Base-by-base conservation (phyloP, 2,888 invertebrate species). In the Drosophila mimica region DNA sequence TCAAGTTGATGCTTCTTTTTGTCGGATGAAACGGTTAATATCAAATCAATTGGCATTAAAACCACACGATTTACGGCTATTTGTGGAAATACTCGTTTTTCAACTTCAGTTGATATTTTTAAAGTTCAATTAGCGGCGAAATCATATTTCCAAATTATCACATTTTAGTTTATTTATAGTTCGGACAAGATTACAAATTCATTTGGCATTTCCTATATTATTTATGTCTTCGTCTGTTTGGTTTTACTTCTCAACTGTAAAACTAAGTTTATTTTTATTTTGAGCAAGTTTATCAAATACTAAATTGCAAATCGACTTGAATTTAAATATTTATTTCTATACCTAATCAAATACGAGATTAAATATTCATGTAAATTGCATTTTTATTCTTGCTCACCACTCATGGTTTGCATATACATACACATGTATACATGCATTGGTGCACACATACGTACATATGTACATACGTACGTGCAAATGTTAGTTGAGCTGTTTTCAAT, bases 401-500 rank as follows among this genome's bases (percentile, higher is more conserved):
- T 53, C 51, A 43, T 36, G 62, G 53, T 51, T 48, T 67, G 15
- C 15, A 38, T 4, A 5, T 13, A n/a, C 52, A 59, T n/a, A n/a
- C 38, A 11, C 11, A 31, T 13, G 0, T 20, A 46, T n/a, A 25
- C 28, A 28, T 38, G 38, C 0, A 25, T 57, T 20, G 13, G 13
- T 7, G 20, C 13, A 46, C 20, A 46, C 0, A 20, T 4, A 8
- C 46, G 25, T 8, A 46, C 46, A 57, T 3, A n/a, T n/a, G n/a
- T n/a, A 25, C 25, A 25, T 25, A 25, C 25, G 25, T 69, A 63
- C 58, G 64, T 62, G 77, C 83, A 76, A 70, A 81, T 84, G 82
- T 77, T 76, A 79, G 85, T 86, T 85, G 79, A 88, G 81, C 83
- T 88, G 83, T 82, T 88, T 86, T 88, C 78, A 74, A 82, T 88